These are phyloP conservation scores for Hormaphis cornu DNA, from an alignment of 1,140 invertebrate genomes.

Conservation along the genomic window DNA sequence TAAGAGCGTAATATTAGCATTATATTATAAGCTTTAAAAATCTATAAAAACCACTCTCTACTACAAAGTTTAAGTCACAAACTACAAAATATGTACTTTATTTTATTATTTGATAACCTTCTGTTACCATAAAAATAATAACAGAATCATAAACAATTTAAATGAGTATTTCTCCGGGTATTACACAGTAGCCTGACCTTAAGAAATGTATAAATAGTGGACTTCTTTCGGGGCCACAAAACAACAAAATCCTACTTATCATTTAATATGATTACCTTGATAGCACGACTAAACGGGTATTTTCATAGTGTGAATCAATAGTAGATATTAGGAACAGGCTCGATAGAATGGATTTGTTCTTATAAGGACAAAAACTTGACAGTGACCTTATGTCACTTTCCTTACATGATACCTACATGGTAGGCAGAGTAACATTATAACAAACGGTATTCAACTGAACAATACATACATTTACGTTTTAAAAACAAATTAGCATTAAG, in stretches of 20 bases:
- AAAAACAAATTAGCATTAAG: too few species aligned
- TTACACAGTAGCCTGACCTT: neutral
- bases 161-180: neutral
- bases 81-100: too few species aligned
- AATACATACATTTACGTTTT: too few species aligned
- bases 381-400: conserved; percentile 20
- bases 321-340: conserved; percentile 6
- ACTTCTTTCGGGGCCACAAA: conserved; percentile 11
- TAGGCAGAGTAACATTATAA: neutral
- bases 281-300: conserved; percentile 17
- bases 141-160: neutral
- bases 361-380: conserved; percentile 24
- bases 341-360: conserved; percentile 1
- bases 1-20: too few species aligned
- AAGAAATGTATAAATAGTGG: conserved; percentile 2
- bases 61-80: too few species aligned
- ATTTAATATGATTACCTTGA: conserved; percentile 24
- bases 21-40: too few species aligned
- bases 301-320: neutral
- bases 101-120: conserved; percentile 11
- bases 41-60: too few species aligned
- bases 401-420: conserved; percentile 13
- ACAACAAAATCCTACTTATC: conserved; percentile 22
- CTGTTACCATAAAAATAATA: neutral
- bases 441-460: too few species aligned